Evolutionary conservation across 2,797 vertebrate genomes (phyloP).

Genomic region (Spinibarbus caldwelli): DNA sequence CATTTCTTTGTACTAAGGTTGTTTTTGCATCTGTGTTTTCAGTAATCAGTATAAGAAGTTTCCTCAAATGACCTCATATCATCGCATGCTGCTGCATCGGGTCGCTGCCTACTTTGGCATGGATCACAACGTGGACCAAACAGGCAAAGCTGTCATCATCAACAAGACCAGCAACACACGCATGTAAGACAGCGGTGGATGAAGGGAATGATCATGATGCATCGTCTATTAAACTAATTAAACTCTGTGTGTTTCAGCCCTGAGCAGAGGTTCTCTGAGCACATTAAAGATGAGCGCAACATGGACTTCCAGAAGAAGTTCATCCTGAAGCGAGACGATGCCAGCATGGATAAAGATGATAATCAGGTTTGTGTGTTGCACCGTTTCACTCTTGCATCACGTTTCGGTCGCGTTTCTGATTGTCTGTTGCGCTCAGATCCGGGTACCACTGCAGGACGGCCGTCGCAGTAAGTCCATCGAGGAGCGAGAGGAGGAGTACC

Average conservation of each 20-base stretch:
- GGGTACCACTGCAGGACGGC: conserved; percentile 97
- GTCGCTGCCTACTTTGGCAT: conserved; percentile 99
- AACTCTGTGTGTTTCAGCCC: conserved; percentile 79
- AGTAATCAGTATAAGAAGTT: conserved; percentile 99
- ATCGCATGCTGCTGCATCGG: conserved; percentile 97
- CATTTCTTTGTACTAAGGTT: background rate
- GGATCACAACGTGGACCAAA: conserved; percentile 99
- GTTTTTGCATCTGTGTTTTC: conserved; percentile 13
- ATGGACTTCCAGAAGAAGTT: conserved; percentile 98
- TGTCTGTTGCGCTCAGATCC: conserved; percentile 81
- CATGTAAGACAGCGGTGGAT: conserved; percentile 80
- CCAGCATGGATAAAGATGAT: conserved; percentile 98
- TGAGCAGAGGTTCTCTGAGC: conserved; percentile 97
- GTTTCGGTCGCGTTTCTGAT: background rate
- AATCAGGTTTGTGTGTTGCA: conserved; percentile 85
- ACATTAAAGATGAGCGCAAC: conserved; percentile 97
- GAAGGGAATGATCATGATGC: fast-evolving
- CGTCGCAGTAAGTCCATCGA: conserved; percentile 99
- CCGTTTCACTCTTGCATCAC: background rate
- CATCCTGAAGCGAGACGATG: conserved; percentile 95
- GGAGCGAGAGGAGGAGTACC: conserved; percentile 98
- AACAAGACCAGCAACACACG: conserved; percentile 98
- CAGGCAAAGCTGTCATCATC: conserved; percentile 98
- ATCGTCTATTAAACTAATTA: background rate
- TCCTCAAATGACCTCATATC: conserved; percentile 99